Percentiles rank a stretch among this genome's conserved stretches.
Conservation (phyloP, 2,797 vertebrate genomes). For the Rhabdomys pumilio region DNA sequence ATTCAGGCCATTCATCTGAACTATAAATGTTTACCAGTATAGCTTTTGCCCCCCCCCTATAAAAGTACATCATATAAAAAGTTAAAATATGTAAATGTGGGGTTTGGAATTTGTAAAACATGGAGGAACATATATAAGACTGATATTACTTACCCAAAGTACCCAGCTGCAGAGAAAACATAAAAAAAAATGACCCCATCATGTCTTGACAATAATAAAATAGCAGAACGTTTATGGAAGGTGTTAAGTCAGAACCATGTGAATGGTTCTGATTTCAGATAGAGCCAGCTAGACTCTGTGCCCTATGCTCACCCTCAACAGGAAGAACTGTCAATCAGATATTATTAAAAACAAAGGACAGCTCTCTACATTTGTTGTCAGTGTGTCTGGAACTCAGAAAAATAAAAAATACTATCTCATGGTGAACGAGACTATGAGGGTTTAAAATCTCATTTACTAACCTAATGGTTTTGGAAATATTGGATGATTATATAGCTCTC, state of each 20-base stretch:
- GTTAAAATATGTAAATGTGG: conserved; percentile 41
- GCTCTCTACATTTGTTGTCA: background rate
- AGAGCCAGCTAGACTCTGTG: background rate
- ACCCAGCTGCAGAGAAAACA: background rate
- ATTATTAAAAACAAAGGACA: background rate
- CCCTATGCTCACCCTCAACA: background rate
- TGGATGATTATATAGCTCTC: background rate
- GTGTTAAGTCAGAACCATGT: background rate
- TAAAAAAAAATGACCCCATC: background rate
- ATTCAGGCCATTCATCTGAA: background rate
- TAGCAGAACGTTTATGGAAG: background rate
- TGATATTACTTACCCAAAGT: background rate
- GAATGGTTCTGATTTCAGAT: background rate
- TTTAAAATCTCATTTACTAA: background rate
- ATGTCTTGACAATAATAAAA: conserved; percentile 1
- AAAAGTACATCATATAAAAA: background rate
- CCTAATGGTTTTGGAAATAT: background rate
- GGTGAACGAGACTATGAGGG: background rate
- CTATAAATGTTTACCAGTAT: background rate
- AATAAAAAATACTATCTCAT: background rate
- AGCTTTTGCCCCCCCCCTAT: background rate
- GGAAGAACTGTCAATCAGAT: background rate
- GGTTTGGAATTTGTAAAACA: conserved; percentile 18
- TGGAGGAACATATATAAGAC: background rate
- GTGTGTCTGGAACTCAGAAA: background rate